Evolutionary conservation across 2,113 vertebrate species (phyloP).

Genomic region (Genyomyrus donnyi): DNA sequence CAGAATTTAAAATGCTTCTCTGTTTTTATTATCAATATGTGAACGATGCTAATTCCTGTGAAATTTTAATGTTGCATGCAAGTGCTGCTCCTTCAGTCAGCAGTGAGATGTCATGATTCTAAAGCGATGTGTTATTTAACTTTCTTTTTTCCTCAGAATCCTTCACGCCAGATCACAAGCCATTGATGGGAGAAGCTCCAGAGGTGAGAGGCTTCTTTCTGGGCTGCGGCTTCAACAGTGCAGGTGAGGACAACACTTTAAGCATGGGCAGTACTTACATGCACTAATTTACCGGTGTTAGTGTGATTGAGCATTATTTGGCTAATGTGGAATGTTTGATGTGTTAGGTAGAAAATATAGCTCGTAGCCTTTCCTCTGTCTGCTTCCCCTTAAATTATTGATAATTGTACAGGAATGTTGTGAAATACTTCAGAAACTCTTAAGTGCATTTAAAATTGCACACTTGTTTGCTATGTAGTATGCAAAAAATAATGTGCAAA

Average conservation of each 20-base stretch:
- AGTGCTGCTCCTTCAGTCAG: neutral
- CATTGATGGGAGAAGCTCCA: constrained; percentile 87
- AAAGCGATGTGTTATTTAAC: neutral
- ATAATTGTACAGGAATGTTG: too few species aligned
- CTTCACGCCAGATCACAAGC: constrained; percentile 93
- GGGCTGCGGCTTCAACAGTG: constrained; percentile 96
- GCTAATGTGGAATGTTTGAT: neutral
- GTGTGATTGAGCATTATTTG: neutral
- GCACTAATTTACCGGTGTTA: neutral
- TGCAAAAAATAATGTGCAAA: neutral
- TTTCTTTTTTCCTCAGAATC: constrained; percentile 64
- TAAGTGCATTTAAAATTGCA: neutral
- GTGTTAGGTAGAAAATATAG: too few species aligned
- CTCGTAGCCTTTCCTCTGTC: too few species aligned
- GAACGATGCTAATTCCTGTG: neutral
- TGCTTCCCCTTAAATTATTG: too few species aligned
- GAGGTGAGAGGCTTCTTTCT: constrained; percentile 91
- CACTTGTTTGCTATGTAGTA: neutral
- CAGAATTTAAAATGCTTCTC: neutral
- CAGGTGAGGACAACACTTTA: constrained; percentile 63
- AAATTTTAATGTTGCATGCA: neutral
- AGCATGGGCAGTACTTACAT: neutral
- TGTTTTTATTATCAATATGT: neutral
- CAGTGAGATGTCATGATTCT: neutral
- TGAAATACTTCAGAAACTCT: too few species aligned